phyloP scores from a whole-genome alignment of 1,140 invertebrate genomes.

The Lepidostoma basale region DNA sequence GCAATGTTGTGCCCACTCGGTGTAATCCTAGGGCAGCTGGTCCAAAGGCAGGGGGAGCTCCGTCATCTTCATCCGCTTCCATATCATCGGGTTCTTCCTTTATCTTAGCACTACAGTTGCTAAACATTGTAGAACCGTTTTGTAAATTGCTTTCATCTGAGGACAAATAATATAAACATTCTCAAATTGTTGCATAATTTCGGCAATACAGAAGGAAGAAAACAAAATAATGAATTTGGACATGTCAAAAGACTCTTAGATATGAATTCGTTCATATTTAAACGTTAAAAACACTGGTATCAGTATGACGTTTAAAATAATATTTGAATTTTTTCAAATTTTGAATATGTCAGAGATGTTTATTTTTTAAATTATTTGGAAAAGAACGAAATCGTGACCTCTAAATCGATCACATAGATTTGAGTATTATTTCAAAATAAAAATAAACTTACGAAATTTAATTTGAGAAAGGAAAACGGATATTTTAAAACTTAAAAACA shows the following conservation, averaged over 20 bases:
- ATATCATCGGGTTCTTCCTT: constrained; percentile 69
- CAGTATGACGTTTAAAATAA: constrained; percentile 43
- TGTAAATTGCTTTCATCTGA: constrained; percentile 59
- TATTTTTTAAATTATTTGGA: constrained; percentile 16
- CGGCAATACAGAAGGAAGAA: background rate
- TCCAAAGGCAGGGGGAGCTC: constrained; percentile 71
- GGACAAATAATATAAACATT: constrained; percentile 35
- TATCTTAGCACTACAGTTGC: constrained; percentile 58
- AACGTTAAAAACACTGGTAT: constrained; percentile 32
- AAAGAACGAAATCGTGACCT: background rate
- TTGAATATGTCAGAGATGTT: constrained; percentile 50
- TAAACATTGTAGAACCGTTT: constrained; percentile 59
- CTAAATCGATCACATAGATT: background rate
- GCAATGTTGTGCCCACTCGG: constrained; percentile 75
- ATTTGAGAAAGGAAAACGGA: constrained; percentile 26
- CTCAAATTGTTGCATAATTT: constrained; percentile 33
- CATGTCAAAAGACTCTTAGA: background rate
- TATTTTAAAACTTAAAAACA: constrained; percentile 44
- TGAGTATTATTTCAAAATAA: background rate
- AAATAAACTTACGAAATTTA: constrained; percentile 8
- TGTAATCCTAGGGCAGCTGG: constrained; percentile 78
- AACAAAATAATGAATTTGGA: background rate
- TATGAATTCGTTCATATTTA: constrained; percentile 22
- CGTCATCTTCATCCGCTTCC: constrained; percentile 69
- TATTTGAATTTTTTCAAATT: constrained; percentile 63